These are phyloP conservation scores for Phalloptychus januarius DNA, from an alignment of 2,797 vertebrate species.

Conservation along the genomic window DNA sequence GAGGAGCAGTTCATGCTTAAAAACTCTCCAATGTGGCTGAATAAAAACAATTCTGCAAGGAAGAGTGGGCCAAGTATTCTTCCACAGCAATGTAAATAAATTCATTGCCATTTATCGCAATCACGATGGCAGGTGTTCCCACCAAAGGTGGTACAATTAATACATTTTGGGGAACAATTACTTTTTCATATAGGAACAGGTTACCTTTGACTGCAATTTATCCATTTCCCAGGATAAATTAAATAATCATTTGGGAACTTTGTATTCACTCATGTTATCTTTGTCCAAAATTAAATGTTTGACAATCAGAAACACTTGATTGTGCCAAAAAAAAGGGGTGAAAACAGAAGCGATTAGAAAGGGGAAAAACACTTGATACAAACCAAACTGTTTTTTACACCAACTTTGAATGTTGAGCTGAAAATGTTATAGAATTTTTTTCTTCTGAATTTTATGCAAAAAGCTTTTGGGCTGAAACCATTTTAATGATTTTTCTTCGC, in stretches of 20 bases:
- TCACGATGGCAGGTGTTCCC: background rate
- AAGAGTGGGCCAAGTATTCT: background rate
- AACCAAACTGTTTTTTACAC: constrained; percentile 56
- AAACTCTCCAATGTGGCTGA: background rate
- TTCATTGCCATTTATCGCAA: background rate
- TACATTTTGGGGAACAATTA: background rate
- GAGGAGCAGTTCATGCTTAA: too few relatives aligned
- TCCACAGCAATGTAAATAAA: background rate
- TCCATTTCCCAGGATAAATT: background rate
- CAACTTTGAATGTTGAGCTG: constrained; percentile 60
- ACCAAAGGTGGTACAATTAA: background rate
- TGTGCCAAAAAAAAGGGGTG: background rate
- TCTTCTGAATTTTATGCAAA: constrained; percentile 69
- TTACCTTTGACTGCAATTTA: background rate
- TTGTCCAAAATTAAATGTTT: background rate
- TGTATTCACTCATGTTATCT: background rate
- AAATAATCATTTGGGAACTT: background rate
- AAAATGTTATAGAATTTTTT: constrained; percentile 54
- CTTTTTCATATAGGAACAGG: background rate
- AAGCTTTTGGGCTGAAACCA: constrained; percentile 87
- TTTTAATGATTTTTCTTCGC: constrained; percentile 89
- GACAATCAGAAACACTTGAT: background rate
- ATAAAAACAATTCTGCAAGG: background rate
- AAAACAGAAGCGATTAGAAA: background rate
- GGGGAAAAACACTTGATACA: background rate